Base-by-base conservation (phyloP, 2,113 vertebrate genomes). In the Nicator chloris region DNA sequence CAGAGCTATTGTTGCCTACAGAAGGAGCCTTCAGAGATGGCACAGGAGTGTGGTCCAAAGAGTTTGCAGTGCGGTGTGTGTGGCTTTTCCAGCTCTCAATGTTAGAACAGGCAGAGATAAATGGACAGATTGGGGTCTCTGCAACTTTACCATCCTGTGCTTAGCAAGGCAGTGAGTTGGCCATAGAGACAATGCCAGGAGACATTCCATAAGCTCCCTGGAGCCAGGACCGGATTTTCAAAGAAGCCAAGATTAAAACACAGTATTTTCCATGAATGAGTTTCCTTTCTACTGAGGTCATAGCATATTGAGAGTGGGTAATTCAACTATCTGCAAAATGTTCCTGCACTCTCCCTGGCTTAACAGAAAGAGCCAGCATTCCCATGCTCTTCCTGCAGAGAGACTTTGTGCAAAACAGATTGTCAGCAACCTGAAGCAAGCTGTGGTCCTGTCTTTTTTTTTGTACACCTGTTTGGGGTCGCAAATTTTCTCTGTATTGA, bases 1-100 rank as follows among this genome's bases (percentile, higher is more conserved):
- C 39, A 87, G 92, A 65, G 40, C 61, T 78, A 54, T 90, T 96
- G 82, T 76, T 98, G 92, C 90, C 93, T 95, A 57, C 49, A 90
- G 61, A 88, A 80, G 60, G 75, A 86, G 69, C 93, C 78, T 94
- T 75, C 5, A 45, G 89, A 97, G 77, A 90, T 97, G 93, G 93
- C 76, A 92, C 73, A 91, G 78, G 64, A 90, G 73, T 50, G 19
- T 63, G 66, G 84, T 80, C 83, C 85, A 94, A 91, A 77, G 71
- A 33, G 60, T 88, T 87, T 88, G 49, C 56, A 16, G 69, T 61
- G 28, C 47, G 68, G 40, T 3, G 3, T 60, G 65, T 54, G 39
- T 77, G 81, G 76, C n/a, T 92, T 78, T 93, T 95, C 76, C 35
- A 81, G 68, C 40, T 83, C 80, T 82, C 76, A 84, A 0, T 0